Evolutionary conservation across 2,113 vertebrate species (phyloP), one percentile per base, ranked within the genome.

Genomic region (Esox niger): DNA sequence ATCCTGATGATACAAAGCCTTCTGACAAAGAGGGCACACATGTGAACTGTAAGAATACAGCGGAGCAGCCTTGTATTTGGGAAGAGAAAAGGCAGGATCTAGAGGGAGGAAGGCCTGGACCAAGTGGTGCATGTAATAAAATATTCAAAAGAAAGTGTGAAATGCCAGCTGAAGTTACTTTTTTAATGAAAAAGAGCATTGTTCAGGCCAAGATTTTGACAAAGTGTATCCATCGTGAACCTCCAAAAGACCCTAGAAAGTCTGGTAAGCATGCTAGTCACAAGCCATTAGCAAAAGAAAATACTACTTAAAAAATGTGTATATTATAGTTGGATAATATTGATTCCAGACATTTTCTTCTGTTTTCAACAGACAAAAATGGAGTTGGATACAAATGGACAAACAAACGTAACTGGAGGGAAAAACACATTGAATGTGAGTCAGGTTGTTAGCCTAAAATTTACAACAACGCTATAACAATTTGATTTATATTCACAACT

Each of bases 341-440:
- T 23, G 47, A n/a, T n/a, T 33, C 25, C 54, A 27, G 21, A 26
- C 23, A 54, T n/a, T 69, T 47, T 79, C 30, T 70, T 69, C 26
- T 56, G n/a, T 13, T 21, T 23, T 6, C 46, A 77, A 67, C 43
- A 11, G 0, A 0, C 33, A 2, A 0, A 5, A 8, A 57, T 11
- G 57, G 49, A 30, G 10, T 65, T 2, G 49, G 60, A 49, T 79
- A 79, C 69, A 83, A 80, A 58, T 77, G 75, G 78, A 52, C 59
- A 27, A 56, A 72, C 59, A 74, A 49, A 30, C 58, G 23, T 20
- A 61, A 23, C 15, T n/a, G 4, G 25, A 61, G 30, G 6, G 20
- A 15, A 33, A 21, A 33, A n/a, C 17, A 15, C 31, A 31, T 8
- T 11, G 21, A 61, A 61, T 6, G 29, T 61, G 21, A 8, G 17